Base-by-base conservation (phyloP, 2,797 vertebrate genomes). In the Todus mexicanus region DNA sequence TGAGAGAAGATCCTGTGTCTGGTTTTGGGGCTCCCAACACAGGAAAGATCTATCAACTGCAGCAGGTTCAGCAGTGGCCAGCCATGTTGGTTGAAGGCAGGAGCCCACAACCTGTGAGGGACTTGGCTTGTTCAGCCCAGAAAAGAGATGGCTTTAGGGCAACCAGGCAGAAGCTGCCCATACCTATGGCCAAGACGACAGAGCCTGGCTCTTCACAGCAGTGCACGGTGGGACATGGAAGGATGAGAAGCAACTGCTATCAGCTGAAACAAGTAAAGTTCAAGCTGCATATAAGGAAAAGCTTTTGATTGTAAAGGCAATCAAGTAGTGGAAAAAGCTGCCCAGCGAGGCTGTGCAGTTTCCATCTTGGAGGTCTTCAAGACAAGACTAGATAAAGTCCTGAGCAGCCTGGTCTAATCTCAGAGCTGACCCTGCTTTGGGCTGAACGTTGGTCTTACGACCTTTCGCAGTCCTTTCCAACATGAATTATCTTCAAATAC, bases 81-180 rank as follows among this genome's bases (percentile, higher is more conserved):
- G 0, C 15, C 31, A 10, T 0, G 3, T 10, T 42, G 13, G 5
- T 8, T 27, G 2, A 3, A 16, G 33, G 27, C 11, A 26, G 23
- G 42, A 48, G 37, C 27, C 27, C 53, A 38, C 35, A 6, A 19
- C 31, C n/a, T 10, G 12, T 0, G 0, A 72, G 47, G 18, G 16
- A 16, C 56, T 48, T 40, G 16, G 15, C 14, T 70, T 57, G 11
- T 47, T 65, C 51, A 64, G 7, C 33, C 31, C 53, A 16, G 23
- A 60, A 27, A 48, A 50, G 22, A 42, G 31, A 15, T 14, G 11
- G 20, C 65, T 66, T 43, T 48, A 47, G 11, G 13, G 17, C 13
- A 86, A 38, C n/a, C 20, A 61, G 47, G 26, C 16, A 60, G 35
- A 73, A 61, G 26, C 60, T 68, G 48, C 40, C 22, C n/a, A 19